Evolutionary conservation across 1,140 invertebrate genomes (phyloP).

Genomic region (Ridgeia piscesae): DNA sequence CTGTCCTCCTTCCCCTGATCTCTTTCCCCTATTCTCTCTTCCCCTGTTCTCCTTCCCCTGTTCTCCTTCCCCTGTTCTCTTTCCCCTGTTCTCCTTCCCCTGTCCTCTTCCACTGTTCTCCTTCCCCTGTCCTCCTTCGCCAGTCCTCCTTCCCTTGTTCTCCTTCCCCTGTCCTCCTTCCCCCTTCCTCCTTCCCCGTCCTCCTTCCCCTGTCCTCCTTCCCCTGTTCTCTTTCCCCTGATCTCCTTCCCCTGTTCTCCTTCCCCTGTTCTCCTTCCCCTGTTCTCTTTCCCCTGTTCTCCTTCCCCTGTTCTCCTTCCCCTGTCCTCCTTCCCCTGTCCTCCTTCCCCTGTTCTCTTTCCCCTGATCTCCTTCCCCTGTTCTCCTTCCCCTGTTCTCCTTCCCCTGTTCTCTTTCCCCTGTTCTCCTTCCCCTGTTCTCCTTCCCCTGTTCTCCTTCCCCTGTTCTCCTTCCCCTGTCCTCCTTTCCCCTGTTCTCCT

Average conservation of each 20-base stretch:
- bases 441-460: too few relatives aligned
- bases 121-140: background rate
- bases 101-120: background rate
- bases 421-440: too few relatives aligned
- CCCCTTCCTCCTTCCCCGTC: background rate
- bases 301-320: too few relatives aligned
- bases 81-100: background rate
- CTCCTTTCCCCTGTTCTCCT: too few relatives aligned
- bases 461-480: too few relatives aligned
- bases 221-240: background rate
- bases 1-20: background rate
- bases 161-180: background rate
- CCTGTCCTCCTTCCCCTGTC: too few relatives aligned
- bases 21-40: background rate
- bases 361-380: too few relatives aligned
- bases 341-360: too few relatives aligned
- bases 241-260: background rate
- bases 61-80: background rate
- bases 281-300: too few relatives aligned
- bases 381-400: too few relatives aligned
- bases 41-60: background rate
- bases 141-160: background rate
- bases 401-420: too few relatives aligned
- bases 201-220: background rate
- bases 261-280: too few relatives aligned